Percentiles rank a stretch among this genome's conserved stretches.
Evolutionary conservation across 2,797 vertebrate species (phyloP).

Genomic region (Premnoplex brunnescens): DNA sequence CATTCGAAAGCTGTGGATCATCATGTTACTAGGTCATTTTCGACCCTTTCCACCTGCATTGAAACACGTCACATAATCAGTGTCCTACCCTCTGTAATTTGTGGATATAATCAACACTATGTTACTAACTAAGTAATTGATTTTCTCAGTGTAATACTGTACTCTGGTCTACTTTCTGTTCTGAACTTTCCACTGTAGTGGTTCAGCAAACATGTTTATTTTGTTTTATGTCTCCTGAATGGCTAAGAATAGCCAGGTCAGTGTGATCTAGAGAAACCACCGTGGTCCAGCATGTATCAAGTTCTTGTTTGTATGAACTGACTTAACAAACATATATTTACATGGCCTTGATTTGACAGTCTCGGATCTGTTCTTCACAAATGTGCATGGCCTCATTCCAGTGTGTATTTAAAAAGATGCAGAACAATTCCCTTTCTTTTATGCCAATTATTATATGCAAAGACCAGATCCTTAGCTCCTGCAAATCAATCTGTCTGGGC

Average conservation of each 20-base stretch:
- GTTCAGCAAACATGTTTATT: constrained; percentile 65
- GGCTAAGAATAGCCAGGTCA: constrained; percentile 34
- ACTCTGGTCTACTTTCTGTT: constrained; percentile 21
- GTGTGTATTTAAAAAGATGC: background rate
- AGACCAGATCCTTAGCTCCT: background rate
- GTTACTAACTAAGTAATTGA: constrained; percentile 33
- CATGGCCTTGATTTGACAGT: constrained; percentile 17
- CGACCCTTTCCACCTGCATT: constrained; percentile 73
- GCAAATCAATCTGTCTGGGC: background rate
- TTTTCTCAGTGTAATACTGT: constrained; percentile 21
- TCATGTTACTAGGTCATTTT: constrained; percentile 73
- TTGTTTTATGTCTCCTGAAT: constrained; percentile 15
- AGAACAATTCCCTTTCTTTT: background rate
- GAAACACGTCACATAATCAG: constrained; percentile 72
- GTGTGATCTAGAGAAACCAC: constrained; percentile 20
- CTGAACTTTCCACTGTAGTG: constrained; percentile 69
- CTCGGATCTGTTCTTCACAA: constrained; percentile 13
- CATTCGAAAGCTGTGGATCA: constrained; percentile 73
- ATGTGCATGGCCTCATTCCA: background rate
- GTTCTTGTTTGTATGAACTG: constrained; percentile 9
- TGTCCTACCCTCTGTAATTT: constrained; percentile 59
- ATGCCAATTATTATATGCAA: background rate
- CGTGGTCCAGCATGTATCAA: background rate
- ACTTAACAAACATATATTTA: constrained; percentile 7
- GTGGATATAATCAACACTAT: constrained; percentile 58